Conservation (phyloP, 2,113 vertebrate genomes). For the Seriola aureovittata region DNA sequence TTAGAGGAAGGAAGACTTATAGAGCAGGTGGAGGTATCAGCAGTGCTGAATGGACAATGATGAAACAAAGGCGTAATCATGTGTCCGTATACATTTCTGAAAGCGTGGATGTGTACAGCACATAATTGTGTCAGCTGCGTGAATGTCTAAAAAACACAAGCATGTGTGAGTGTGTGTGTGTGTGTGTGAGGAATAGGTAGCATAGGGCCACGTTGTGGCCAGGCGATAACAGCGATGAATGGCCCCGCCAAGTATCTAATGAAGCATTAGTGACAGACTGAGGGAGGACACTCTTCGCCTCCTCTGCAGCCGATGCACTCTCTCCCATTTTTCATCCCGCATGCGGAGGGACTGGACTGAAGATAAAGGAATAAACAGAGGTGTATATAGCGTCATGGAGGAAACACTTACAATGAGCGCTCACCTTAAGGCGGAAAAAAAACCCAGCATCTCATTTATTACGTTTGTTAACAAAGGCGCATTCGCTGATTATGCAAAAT, state of each 20-base stretch:
- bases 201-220: constrained; percentile 43
- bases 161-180: background rate
- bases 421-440: constrained; percentile 43
- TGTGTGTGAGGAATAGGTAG: constrained; percentile 11
- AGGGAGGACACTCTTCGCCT: constrained; percentile 48
- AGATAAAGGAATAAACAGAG: constrained; percentile 67
- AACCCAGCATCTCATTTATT: constrained; percentile 67
- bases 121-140: background rate
- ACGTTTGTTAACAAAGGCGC: constrained; percentile 40
- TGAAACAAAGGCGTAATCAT: constrained; percentile 1
- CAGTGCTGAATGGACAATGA: constrained; percentile 44
- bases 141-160: constrained; percentile 12
- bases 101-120: background rate
- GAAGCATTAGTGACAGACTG: constrained; percentile 73
- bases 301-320: constrained; percentile 40
- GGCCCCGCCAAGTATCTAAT: constrained; percentile 68
- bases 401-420: constrained; percentile 26
- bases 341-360: constrained; percentile 19
- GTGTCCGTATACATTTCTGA: background rate
- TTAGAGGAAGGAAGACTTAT: constrained; percentile 12
- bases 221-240: constrained; percentile 75
- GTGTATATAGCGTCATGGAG: constrained; percentile 20
- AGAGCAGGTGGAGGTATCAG: constrained; percentile 36
- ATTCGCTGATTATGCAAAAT: constrained; percentile 65
- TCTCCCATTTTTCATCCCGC: constrained; percentile 60